Base-by-base conservation (phyloP, 2,113 vertebrate species). In the Hydropotes inermis region DNA sequence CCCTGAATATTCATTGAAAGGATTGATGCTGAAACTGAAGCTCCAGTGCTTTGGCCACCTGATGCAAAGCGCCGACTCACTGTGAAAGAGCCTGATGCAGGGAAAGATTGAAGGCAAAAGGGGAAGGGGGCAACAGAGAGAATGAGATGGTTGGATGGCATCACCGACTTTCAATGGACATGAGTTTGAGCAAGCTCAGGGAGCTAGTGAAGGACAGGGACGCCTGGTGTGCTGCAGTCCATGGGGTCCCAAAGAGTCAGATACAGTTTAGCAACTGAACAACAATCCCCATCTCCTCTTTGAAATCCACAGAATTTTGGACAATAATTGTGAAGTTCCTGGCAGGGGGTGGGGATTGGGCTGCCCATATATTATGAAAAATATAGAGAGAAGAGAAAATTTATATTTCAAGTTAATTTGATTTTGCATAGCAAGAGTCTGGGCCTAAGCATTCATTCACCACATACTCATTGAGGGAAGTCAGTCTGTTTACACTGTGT, bases 341-440 rank as follows among this genome's bases (percentile, higher is more conserved):
- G 52, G 43, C 21, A 30, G 27, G 23, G 21, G 3, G 1, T 64
- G 13, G 36, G 23, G 33, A 1, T 76, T 57, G 30, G 74, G 36
- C 78, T 95, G 67, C 60, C 67, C 14, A 13, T 86, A 5, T 82
- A 36, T 86, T 76, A 61, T 88, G 93, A 97, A 97, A 98, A 94
- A 50, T n/a, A 79, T 11, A 85, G 3, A 60, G 17, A 58, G 50
- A 54, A 93, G 15, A 86, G n/a, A 97, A 87, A 94, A 90, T 39
- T 90, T 87, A 16, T 52, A 92, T 88, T 95, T 87, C 64, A 87
- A 87, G 57, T 94, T 84, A 78, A 87, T 94, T 95, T 81, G n/a
- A 39, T 74, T 97, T 88, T 82, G 23, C 25, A 23, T 33, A 94
- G 82, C 86, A 78, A 78, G 64, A 93, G 86, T 87, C 93, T 93